Evolutionary conservation across 2,113 vertebrate genomes (phyloP), one percentile per base, ranked within the genome.

Genomic region (Micronisus gabar): DNA sequence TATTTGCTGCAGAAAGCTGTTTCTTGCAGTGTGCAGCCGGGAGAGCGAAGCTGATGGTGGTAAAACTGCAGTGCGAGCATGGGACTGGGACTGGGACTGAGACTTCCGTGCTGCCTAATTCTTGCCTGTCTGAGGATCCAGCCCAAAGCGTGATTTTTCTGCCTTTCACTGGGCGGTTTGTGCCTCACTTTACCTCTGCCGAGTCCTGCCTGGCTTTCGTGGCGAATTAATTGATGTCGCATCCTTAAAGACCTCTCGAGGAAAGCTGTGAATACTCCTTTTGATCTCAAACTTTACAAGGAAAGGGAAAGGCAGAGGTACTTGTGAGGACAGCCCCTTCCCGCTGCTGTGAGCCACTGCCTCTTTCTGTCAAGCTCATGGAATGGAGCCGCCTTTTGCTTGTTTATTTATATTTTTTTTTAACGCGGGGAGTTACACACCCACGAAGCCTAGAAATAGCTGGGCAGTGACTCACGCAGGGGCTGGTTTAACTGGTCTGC

Each of bases 361-460:
- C 76, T 83, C 63, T 6, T n/a, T 50, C 75, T 63, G 63, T 30
- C 53, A 5, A 5, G 26, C 71, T 58, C 61, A 13, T 8, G n/a
- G 45, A 61, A 50, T 11, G 58, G 59, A 76, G 76, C 40, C 2
- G 62, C 52, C 6, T 85, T 97, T 68, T 38, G 41, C 66, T 86
- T 88, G 80, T 89, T 97, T 96, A 65, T 96, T 97, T 96, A 41
- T 93, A 1, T 90, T 61, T 88, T 88, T 61, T 92, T 90, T 96
- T 21, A 88, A 88, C 10, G 2, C 3, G 53, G 81, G 63, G 86
- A 95, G 65, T 94, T 95, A 86, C 92, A 91, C 93, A 78, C 92
- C 91, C 92, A 89, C 19, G 8, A 53, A 71, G 93, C 34, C 88
- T 94, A 87, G 81, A 97, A 96, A 97, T 97, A 97, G 94, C 91